Conservation (phyloP, 2,113 vertebrate species). For the Dissostichus mawsoni region DNA sequence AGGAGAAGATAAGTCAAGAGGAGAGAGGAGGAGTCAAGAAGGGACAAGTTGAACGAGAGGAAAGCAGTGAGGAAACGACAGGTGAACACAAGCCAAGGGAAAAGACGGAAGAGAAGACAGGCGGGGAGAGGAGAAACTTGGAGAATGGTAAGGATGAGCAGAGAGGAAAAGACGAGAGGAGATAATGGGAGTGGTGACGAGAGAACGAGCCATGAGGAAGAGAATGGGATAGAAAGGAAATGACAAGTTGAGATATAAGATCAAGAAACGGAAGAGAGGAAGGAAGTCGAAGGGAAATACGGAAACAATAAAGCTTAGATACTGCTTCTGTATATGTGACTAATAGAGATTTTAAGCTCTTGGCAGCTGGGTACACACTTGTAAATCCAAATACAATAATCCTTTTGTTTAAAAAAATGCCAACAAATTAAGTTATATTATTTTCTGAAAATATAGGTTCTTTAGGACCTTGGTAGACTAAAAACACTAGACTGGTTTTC, state of each 20-base stretch:
- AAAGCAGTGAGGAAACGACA: slow-evolving; percentile 17
- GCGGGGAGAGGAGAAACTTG: not conserved
- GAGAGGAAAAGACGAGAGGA: slow-evolving; percentile 7
- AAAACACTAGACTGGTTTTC: not conserved
- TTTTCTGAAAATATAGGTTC: too few relatives aligned
- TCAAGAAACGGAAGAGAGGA: not conserved
- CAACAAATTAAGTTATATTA: not conserved
- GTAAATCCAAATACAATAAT: not conserved
- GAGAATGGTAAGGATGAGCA: not conserved
- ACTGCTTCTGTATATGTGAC: not conserved
- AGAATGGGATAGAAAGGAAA: slow-evolving; percentile 7
- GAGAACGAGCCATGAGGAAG: not conserved
- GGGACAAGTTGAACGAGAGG: slow-evolving; percentile 20
- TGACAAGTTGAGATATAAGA: slow-evolving; percentile 25
- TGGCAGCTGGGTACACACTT: not conserved
- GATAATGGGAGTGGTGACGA: slow-evolving; percentile 4
- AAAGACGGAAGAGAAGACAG: slow-evolving; percentile 6
- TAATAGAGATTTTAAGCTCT: not conserved
- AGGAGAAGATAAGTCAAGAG: slow-evolving; percentile 36
- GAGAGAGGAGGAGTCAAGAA: slow-evolving; percentile 16
- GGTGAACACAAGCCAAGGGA: slow-evolving; percentile 27
- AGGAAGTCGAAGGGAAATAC: slow-evolving; percentile 2
- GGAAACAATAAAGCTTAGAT: slow-evolving; percentile 7
- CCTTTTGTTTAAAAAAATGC: not conserved
- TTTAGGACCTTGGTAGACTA: too few relatives aligned